Percentiles rank a stretch among this genome's conserved stretches.
phyloP scores from a whole-genome alignment of 2,113 vertebrate species.

The Nicator chloris region DNA sequence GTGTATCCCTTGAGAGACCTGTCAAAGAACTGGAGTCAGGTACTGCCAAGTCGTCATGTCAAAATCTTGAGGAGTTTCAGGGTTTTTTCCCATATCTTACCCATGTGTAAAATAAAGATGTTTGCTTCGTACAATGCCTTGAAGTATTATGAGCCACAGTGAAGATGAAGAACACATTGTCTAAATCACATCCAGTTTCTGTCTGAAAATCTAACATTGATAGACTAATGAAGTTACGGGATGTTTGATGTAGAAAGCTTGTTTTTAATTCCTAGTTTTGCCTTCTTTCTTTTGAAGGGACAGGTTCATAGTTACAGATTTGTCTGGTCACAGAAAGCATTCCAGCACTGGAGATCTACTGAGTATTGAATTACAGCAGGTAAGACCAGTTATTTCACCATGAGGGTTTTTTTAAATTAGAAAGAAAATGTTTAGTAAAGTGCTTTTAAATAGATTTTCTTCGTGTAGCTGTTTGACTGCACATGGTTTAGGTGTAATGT shows the following conservation, averaged over 20 bases:
- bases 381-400: not conserved
- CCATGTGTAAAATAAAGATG: not conserved
- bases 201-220: not conserved
- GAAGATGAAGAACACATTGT: not conserved
- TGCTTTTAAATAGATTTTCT: not conserved
- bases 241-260: not conserved
- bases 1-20: not conserved
- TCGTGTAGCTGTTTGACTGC: not conserved
- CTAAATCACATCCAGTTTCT: not conserved
- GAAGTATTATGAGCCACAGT: not conserved
- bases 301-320: slow-evolving; percentile 78
- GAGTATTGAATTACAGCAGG: slow-evolving; percentile 81
- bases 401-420: not conserved
- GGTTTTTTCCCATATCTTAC: not conserved
- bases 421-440: not conserved
- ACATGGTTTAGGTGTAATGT: not conserved
- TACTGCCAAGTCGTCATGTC: not conserved
- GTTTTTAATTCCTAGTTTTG: slow-evolving; percentile 17
- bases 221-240: not conserved
- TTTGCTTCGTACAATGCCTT: not conserved
- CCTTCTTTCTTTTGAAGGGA: slow-evolving; percentile 68
- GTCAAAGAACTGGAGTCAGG: not conserved
- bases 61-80: not conserved
- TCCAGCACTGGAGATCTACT: slow-evolving; percentile 82
- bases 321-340: slow-evolving; percentile 80